phyloP scores from a whole-genome alignment of 2,888 invertebrate genomes.

The Idaea straminata region DNA sequence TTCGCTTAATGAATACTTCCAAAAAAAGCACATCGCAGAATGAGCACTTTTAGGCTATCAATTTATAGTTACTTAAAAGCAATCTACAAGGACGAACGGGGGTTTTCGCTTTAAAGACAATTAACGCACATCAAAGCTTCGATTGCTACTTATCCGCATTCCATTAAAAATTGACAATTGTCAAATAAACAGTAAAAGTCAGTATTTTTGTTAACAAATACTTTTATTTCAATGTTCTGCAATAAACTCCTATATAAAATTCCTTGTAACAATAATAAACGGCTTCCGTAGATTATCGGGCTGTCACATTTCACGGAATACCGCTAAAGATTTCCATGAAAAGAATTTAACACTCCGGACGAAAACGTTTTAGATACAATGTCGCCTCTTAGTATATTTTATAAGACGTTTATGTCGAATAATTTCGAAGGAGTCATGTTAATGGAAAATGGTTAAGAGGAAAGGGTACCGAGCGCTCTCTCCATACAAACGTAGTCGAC shows the following conservation, averaged over 20 bases:
- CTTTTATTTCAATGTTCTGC: constrained; percentile 29
- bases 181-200: constrained; percentile 20
- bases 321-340: constrained; percentile 8
- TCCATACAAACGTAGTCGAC: too few relatives aligned
- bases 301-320: constrained; percentile 8
- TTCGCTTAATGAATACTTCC: too few relatives aligned
- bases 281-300: background rate
- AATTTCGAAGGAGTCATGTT: background rate
- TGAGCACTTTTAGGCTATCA: too few relatives aligned
- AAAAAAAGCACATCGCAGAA: too few relatives aligned
- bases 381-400: background rate
- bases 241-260: background rate
- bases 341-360: background rate
- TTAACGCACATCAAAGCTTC: background rate
- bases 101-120: background rate
- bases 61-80: too few relatives aligned
- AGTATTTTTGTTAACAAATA: constrained; percentile 24
- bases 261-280: background rate
- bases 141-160: background rate
- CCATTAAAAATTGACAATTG: constrained; percentile 48
- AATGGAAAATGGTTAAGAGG: background rate
- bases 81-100: background rate
- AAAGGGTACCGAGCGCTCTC: too few relatives aligned
- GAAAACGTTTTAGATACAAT: background rate
- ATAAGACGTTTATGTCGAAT: background rate